These are phyloP conservation scores for Vireo griseus DNA, from an alignment of 2,797 vertebrate species.

Conservation along the genomic window DNA sequence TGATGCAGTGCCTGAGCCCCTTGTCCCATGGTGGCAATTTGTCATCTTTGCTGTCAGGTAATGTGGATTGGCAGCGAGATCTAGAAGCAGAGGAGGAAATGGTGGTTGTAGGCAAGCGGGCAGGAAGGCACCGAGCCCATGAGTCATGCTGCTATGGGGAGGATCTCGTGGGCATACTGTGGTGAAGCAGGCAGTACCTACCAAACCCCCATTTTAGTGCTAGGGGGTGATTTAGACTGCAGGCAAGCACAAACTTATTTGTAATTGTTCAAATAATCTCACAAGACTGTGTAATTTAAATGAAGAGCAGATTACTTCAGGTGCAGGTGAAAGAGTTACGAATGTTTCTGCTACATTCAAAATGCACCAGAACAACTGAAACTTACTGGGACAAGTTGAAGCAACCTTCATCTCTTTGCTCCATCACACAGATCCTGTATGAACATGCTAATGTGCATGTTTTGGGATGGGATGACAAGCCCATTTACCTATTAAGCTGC, in stretches of 20 bases:
- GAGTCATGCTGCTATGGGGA: background rate
- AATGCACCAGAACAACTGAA: background rate
- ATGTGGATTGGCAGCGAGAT: background rate
- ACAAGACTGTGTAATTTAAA: background rate
- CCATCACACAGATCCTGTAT: background rate
- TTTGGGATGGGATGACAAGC: background rate
- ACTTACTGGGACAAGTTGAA: background rate
- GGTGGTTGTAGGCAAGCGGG: background rate
- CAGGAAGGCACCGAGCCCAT: background rate
- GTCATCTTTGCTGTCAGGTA: background rate
- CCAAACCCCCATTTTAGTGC: background rate
- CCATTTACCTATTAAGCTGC: background rate
- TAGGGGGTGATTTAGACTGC: background rate
- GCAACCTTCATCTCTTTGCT: background rate
- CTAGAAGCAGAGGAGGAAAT: background rate
- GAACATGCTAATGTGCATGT: background rate
- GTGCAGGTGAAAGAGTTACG: background rate
- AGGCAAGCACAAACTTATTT: background rate
- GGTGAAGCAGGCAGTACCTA: background rate
- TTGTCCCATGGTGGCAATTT: background rate
- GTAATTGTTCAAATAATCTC: background rate
- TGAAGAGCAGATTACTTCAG: background rate
- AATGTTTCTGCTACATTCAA: background rate
- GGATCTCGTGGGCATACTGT: accelerated
- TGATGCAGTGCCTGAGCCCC: background rate